Evolutionary conservation across 1,140 invertebrate species (phyloP), one percentile per base, ranked within the genome.

Genomic region (Trichonephila inaurata): DNA sequence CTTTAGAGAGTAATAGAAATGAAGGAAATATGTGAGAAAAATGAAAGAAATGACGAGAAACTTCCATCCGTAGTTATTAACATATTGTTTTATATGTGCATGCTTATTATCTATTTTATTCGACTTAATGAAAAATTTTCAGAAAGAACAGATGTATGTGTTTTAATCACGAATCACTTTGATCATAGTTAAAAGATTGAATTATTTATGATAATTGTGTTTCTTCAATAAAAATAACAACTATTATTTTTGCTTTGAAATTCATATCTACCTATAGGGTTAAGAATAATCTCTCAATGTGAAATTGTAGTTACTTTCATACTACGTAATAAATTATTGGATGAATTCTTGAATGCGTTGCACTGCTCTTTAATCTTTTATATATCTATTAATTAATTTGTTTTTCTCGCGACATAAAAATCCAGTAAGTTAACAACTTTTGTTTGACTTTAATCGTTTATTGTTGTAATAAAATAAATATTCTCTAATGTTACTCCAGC

Each of bases 1-100:
- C n/a, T 28, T 19, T 18, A 51, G 89, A 92, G 21, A 92, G 21
- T 66, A 92, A 66, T 85, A 83, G 61, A 60, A 81, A 61, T 24
- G 58, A 40, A 77, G 18, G 33, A 40, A 33, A 77, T 28, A 18
- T 33, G 72, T 40, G 18, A 40, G 72, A 85, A n/a, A 60, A 83
- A 51, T 40, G 21, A n/a, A 58, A 33, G 51, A 81, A 91, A 66
- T 85, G 28, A 92, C 85, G 90, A 91, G 90, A 82, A 62, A 81
- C 81, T 60, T 21, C n/a, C 89, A 12, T 77, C 33, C 28, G 21
- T 58, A 66, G 77, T 85, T 85, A 85, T 66, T 92, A 85, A 85
- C 24, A 69, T 82, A 8, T 2, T 33, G 24, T 85, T 33, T 18
- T 16, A 10, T 2, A 19, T 24, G 33, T 64, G 5, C 62, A 21